phyloP scores from a whole-genome alignment of 1,140 invertebrate species.

The Callitettix versicolor region DNA sequence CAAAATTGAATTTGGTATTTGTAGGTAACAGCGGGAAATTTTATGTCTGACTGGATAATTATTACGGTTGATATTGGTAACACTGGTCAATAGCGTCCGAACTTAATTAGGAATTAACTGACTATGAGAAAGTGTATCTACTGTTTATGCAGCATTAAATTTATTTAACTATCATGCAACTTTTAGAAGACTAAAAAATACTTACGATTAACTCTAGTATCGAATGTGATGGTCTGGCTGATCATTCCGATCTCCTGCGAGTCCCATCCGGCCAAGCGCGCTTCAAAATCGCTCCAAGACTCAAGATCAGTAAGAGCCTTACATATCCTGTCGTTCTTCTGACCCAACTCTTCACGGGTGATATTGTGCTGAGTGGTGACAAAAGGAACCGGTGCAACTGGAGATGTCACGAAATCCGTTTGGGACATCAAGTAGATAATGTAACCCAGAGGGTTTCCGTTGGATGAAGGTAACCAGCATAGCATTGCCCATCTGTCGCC shows the following conservation, averaged over 20 bases:
- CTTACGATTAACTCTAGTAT: constrained; percentile 17
- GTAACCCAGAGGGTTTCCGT: constrained; percentile 13
- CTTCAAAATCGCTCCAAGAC: constrained; percentile 17
- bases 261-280: constrained; percentile 14
- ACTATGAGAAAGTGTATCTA: too few species aligned
- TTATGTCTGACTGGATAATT: too few species aligned
- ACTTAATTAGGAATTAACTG: too few species aligned
- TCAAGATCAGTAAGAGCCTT: constrained; percentile 10
- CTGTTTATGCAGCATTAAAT: too few species aligned
- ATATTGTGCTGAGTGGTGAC: constrained; percentile 4
- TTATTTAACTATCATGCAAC: too few species aligned
- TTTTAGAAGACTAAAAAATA: too few species aligned
- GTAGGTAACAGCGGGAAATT: too few species aligned
- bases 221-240: constrained; percentile 9
- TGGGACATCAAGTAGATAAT: constrained; percentile 7
- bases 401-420: constrained; percentile 12
- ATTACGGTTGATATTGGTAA: too few species aligned
- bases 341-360: constrained; percentile 5
- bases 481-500: constrained; percentile 18
- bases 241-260: constrained; percentile 8
- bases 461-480: constrained; percentile 15
- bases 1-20: too few species aligned
- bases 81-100: too few species aligned
- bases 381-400: background rate
- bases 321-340: constrained; percentile 2